These are phyloP conservation scores for Callaeas wilsoni DNA, from an alignment of 2,113 vertebrate species.

Conservation along the genomic window DNA sequence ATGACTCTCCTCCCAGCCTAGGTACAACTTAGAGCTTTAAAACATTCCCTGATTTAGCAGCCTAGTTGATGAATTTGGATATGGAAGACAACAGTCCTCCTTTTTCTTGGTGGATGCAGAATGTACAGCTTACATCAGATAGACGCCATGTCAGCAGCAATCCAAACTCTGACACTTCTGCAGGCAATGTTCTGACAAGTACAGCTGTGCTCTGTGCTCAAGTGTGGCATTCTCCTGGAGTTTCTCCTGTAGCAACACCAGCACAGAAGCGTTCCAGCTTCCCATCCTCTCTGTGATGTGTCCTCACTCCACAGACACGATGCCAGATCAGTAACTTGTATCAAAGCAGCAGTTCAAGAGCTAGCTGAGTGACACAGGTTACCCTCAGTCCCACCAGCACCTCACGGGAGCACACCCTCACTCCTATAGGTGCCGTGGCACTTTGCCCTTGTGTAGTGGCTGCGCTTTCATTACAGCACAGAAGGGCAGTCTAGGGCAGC, in stretches of 20 bases:
- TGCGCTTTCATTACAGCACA: neutral
- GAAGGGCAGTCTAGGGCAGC: neutral
- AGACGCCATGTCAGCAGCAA: fast-evolving
- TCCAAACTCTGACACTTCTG: neutral
- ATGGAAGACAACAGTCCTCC: neutral
- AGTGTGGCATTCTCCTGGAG: neutral
- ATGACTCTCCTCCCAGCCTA: neutral
- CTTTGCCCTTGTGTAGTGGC: too few species aligned
- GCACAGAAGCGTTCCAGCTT: neutral
- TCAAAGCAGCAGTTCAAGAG: neutral
- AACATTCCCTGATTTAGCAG: neutral
- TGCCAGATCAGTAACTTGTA: too few species aligned
- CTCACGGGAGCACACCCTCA: neutral
- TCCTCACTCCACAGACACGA: neutral
- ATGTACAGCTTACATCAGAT: fast-evolving
- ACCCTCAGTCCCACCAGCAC: neutral
- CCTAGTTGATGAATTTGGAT: neutral
- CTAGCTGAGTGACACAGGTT: neutral
- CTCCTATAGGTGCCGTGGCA: neutral
- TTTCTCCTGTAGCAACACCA: neutral
- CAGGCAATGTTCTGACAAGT: neutral
- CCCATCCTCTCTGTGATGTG: neutral
- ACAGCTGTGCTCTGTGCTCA: neutral
- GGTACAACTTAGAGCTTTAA: neutral
- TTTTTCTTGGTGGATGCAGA: neutral